These are phyloP conservation scores for Bombycilla garrulus DNA, from an alignment of 2,113 vertebrate species.

Conservation along the genomic window DNA sequence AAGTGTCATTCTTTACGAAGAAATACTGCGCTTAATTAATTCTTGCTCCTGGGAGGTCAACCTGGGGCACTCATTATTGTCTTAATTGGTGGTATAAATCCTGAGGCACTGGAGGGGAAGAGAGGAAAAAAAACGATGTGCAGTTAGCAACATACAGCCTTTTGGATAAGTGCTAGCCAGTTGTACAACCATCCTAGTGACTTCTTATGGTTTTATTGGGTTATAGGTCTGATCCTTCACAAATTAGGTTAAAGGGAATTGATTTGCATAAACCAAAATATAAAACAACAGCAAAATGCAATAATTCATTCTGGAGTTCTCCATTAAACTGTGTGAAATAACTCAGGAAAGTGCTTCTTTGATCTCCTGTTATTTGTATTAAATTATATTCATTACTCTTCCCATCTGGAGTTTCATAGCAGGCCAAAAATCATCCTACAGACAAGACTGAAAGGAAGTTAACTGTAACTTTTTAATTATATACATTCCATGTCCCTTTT, in stretches of 20 bases:
- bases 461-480: slow-evolving; percentile 75
- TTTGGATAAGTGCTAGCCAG: slow-evolving; percentile 24
- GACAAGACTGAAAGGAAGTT: slow-evolving; percentile 71
- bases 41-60: slow-evolving; percentile 79
- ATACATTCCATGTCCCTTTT: slow-evolving; percentile 65
- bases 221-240: slow-evolving; percentile 50
- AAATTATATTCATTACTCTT: slow-evolving; percentile 74
- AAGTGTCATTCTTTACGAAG: slow-evolving; percentile 77
- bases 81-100: slow-evolving; percentile 83
- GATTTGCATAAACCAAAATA: slow-evolving; percentile 59
- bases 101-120: slow-evolving; percentile 67
- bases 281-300: not conserved
- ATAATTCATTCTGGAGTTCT: slow-evolving; percentile 40
- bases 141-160: slow-evolving; percentile 59
- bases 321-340: slow-evolving; percentile 64
- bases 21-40: slow-evolving; percentile 83
- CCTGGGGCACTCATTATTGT: slow-evolving; percentile 78
- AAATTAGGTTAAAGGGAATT: slow-evolving; percentile 64
- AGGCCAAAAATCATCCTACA: slow-evolving; percentile 70
- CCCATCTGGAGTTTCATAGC: slow-evolving; percentile 75
- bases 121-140: slow-evolving; percentile 25
- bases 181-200: slow-evolving; percentile 18
- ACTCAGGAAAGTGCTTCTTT: slow-evolving; percentile 58
- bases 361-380: slow-evolving; percentile 72
- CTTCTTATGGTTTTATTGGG: slow-evolving; percentile 61